Base-by-base conservation (phyloP, 2,888 invertebrate genomes). In the Diaprepes abbreviatus region DNA sequence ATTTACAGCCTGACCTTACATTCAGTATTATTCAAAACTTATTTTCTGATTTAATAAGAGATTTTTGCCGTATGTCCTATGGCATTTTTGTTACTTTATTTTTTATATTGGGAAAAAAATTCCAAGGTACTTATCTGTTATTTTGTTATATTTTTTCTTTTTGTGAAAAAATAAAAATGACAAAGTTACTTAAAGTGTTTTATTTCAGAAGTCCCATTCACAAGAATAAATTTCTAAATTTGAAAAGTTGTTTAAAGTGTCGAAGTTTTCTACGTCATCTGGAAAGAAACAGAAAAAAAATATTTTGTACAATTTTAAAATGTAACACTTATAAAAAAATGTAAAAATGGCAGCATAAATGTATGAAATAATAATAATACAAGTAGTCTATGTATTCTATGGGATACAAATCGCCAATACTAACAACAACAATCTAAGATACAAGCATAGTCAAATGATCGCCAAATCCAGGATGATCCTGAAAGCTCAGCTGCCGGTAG, bases 211-310 rank as follows among this genome's bases (percentile, higher is more conserved):
- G 82, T 91, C 90, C 91, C 91, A 91, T 74, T 89, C 89, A 16
- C 88, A 89, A 1, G 87, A 87, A 75, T 88, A 88, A 65, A 91
- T 85, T 21, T 89, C 89, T 85, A 91, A 85, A 72, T 89, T 88
- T 0, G 87, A 85, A 73, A 90, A 80, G 79, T 87, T 87, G 76
- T 89, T 88, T 77, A 88, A 86, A 48, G 88, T 83, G 31, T 89
- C 84, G 3, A 89, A 81, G n/a, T 88, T 87, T 64, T 88, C 87
- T 81, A 90, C 85, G 80, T 90, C 90, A 83, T 88, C 90, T 89
- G 85, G 12, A 86, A 85, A 74, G 58, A n/a, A n/a, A n/a, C n/a
- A n/a, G n/a, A n/a, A n/a, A n/a, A n/a, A n/a, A n/a, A n/a, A n/a
- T n/a, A n/a, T n/a, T n/a, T n/a, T n/a, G n/a, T n/a, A n/a, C n/a